phyloP scores from a whole-genome alignment of 2,797 vertebrate genomes.

The Periparus ater region DNA sequence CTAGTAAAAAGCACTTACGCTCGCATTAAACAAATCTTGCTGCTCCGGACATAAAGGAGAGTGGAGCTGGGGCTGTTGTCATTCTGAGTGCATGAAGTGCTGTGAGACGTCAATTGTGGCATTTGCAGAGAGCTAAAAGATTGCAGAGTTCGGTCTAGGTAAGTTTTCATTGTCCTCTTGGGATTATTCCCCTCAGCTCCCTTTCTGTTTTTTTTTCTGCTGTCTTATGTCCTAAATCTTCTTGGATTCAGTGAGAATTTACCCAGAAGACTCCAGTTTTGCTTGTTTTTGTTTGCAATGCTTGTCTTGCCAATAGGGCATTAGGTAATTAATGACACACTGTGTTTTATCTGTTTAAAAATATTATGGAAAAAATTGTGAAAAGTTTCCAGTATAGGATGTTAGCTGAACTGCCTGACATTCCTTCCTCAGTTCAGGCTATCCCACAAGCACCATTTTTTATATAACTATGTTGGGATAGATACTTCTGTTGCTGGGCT shows the following conservation, averaged over 20 bases:
- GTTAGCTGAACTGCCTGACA: neutral
- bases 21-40: neutral
- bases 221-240: neutral
- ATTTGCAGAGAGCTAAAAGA: neutral
- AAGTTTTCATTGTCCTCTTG: neutral
- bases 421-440: neutral
- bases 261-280: neutral
- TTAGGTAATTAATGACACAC: neutral
- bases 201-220: neutral
- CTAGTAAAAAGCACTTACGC: neutral
- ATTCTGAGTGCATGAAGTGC: neutral
- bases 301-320: neutral
- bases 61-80: neutral
- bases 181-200: neutral
- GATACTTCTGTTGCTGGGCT: neutral
- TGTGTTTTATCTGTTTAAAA: constrained; percentile 24
- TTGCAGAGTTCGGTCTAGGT: constrained; percentile 8
- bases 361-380: neutral
- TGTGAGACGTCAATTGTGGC: neutral
- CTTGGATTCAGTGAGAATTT: neutral
- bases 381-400: constrained; percentile 25
- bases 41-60: neutral
- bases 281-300: neutral
- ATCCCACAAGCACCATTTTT: neutral
- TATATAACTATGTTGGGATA: neutral